These are phyloP conservation scores for Colletes collaris DNA, from an alignment of 2,888 invertebrate species.

Conservation along the genomic window DNA sequence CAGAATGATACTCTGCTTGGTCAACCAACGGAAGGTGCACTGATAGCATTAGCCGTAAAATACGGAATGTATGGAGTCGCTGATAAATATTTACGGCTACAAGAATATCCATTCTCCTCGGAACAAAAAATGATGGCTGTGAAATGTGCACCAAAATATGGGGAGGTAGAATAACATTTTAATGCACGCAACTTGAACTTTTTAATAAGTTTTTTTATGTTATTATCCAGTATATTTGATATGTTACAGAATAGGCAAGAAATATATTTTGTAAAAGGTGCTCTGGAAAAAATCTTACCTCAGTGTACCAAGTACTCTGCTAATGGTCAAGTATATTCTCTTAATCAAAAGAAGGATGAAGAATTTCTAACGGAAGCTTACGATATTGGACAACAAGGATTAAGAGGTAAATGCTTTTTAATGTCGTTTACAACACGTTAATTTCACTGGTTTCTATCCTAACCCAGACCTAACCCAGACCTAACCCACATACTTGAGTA, in stretches of 20 bases:
- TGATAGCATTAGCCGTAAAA: slow-evolving; percentile 96
- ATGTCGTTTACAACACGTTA: not conserved
- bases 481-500: slow-evolving; percentile 24
- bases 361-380: slow-evolving; percentile 92
- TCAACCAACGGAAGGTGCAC: slow-evolving; percentile 98
- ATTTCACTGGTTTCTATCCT: not conserved
- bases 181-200: not conserved
- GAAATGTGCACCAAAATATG: slow-evolving; percentile 92
- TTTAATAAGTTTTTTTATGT: not conserved
- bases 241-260: slow-evolving; percentile 86
- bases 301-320: slow-evolving; percentile 92
- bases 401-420: slow-evolving; percentile 84
- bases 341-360: slow-evolving; percentile 92
- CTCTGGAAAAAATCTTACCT: slow-evolving; percentile 94
- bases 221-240: not conserved
- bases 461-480: not conserved
- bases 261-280: slow-evolving; percentile 97
- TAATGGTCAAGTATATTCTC: slow-evolving; percentile 88
- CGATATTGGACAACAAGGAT: slow-evolving; percentile 94
- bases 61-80: slow-evolving; percentile 92
- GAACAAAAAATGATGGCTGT: slow-evolving; percentile 99
- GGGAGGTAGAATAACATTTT: slow-evolving; percentile 83
- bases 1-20: slow-evolving; percentile 93
- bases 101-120: slow-evolving; percentile 97
- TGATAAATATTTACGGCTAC: slow-evolving; percentile 92